Base-by-base conservation (phyloP, 64 coral and sea anemone species). In the Porites lutea region DNA sequence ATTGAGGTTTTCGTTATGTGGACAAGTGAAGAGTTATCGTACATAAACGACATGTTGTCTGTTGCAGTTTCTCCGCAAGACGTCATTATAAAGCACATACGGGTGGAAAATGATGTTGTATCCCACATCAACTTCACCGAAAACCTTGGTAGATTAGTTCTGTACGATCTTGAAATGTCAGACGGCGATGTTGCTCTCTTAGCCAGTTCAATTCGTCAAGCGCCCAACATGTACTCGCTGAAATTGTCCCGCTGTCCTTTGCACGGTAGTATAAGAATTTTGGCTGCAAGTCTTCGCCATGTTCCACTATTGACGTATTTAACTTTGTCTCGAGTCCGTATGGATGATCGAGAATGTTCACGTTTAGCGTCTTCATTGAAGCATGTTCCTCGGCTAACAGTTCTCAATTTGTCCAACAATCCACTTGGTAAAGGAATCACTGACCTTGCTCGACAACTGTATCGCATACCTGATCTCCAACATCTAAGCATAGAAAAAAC, bases 61-160 rank as follows among this genome's bases (percentile, higher is more conserved):
- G 77, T 53, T 59, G 77, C 59, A 4, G 51, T 18, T 43, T 57
- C 21, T 79, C 77, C 77, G 12, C 52, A 23, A 23, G 53, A 27
- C 51, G 21, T 79, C 27, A 53, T 23, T 22, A 22, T 79, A 21
- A 27, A 10, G 22, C 77, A 79, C n/a, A 53, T 27, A 1, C 77
- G 59, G 4, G 51, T 54, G 19, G 77, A 58, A 18, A 59, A 79
- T 11, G 20, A 79, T 43, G 52, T 27, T 18, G 77, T 79, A 4
- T 79, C 77, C 21, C 51, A 59, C 13, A 79, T 79, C 18, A 57
- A 14, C 51, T 58, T 79, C 8, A 79, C 77, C 37, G 53, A 79
- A 18, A 58, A 79, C 53, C 51, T 79, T 12, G 8, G 21, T 5
- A 58, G 51, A 6, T 44, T 79, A 11, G 3, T 58, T 8, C 52